A percentile compares a stretch with the other conserved stretches of the same genome.
Conservation (phyloP, 2,113 vertebrate genomes). For the Mugil cephalus region DNA sequence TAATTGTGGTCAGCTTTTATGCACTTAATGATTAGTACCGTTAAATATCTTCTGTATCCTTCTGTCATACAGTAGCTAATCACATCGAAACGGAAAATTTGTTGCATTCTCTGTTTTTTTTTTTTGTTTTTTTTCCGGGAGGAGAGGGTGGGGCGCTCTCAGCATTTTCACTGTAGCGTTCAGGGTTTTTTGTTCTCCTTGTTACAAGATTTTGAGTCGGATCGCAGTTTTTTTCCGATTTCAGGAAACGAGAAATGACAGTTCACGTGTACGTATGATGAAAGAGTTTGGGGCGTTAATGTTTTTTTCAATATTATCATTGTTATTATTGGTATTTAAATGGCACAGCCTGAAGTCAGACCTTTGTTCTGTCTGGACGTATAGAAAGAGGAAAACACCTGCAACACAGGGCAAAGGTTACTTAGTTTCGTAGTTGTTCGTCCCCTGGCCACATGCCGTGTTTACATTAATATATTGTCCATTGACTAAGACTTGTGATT, state of each 20-base stretch:
- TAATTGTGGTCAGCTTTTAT: slow-evolving; percentile 78
- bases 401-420: slow-evolving; percentile 79
- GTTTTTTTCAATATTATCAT: no score
- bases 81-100: neutral
- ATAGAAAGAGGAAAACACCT: slow-evolving; percentile 73
- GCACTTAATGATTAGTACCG: slow-evolving; percentile 73
- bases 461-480: slow-evolving; percentile 89
- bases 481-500: slow-evolving; percentile 90
- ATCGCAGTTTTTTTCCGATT: slow-evolving; percentile 5
- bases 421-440: slow-evolving; percentile 78
- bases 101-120: neutral
- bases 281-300: neutral
- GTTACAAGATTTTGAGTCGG: neutral
- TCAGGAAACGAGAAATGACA: slow-evolving; percentile 21
- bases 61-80: slow-evolving; percentile 39
- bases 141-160: neutral
- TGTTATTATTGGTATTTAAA: slow-evolving; percentile 29
- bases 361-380: slow-evolving; percentile 38
- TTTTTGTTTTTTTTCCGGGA: no score
- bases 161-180: neutral
- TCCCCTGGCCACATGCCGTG: slow-evolving; percentile 81
- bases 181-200: neutral
- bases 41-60: slow-evolving; percentile 70
- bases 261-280: neutral
- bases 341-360: slow-evolving; percentile 47